A percentile compares a stretch with the other conserved stretches of the same genome.
Conservation (phyloP, 2,113 vertebrate species). For the Mobula birostris region DNA sequence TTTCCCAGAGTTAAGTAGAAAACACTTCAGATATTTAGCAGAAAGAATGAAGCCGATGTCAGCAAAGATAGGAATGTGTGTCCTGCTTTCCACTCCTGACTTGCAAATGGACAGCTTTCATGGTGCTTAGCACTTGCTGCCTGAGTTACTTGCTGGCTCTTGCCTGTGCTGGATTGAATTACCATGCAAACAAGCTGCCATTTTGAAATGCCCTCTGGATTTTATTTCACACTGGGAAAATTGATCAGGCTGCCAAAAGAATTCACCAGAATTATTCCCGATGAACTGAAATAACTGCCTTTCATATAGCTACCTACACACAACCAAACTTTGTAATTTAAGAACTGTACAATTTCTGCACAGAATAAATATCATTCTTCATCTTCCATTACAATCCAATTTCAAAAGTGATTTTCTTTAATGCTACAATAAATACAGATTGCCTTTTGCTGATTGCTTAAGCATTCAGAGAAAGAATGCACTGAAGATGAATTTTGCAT, state of each 20-base stretch:
- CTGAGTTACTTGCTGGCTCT: conserved; percentile 17
- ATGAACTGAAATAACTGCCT: neutral
- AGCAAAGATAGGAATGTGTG: neutral
- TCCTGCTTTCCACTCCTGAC: neutral
- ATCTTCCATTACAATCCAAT: neutral
- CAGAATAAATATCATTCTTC: neutral
- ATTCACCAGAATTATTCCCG: neutral
- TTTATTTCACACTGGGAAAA: conserved; percentile 30
- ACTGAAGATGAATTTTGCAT: neutral
- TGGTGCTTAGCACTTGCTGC: conserved; percentile 26
- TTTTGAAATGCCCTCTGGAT: conserved; percentile 24
- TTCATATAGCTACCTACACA: neutral
- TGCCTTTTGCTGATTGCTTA: conserved; percentile 6
- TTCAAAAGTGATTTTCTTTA: neutral
- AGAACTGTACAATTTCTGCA: neutral
- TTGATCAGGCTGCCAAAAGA: neutral
- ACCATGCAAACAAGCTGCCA: conserved; percentile 29
- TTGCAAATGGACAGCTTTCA: conserved; percentile 33
- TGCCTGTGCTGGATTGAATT: conserved; percentile 16
- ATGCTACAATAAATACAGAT: neutral
- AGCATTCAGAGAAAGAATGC: neutral
- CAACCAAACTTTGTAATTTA: neutral
- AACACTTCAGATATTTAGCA: conserved; percentile 8
- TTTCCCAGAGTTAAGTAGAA: neutral
- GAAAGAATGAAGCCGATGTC: neutral